phyloP scores from a whole-genome alignment of 1,140 invertebrate species.

The Sinella curviseta region DNA sequence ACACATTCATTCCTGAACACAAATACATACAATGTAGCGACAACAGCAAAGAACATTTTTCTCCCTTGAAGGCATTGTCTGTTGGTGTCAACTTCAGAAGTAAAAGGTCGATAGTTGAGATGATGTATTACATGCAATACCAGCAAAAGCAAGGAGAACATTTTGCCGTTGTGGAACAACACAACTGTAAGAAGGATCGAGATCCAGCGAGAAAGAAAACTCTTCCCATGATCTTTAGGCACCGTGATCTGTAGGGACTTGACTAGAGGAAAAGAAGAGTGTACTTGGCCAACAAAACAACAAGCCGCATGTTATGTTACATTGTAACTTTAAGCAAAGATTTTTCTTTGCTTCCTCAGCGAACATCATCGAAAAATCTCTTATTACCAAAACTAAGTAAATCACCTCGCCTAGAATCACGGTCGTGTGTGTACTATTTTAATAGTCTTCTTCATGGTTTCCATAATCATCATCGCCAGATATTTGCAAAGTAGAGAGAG shows the following conservation, averaged over 20 bases:
- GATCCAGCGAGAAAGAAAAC: background rate
- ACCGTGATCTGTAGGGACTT: background rate
- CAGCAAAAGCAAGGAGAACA: background rate
- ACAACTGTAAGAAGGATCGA: background rate
- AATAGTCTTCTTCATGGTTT: background rate
- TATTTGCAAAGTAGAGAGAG: too few species aligned
- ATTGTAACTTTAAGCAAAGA: too few species aligned
- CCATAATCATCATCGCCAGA: background rate
- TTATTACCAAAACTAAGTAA: too few species aligned
- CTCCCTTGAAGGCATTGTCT: constrained; percentile 12
- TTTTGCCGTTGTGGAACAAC: background rate
- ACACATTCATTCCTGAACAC: too few species aligned
- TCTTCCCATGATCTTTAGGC: background rate
- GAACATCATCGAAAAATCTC: too few species aligned
- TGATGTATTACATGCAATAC: background rate
- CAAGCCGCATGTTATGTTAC: too few species aligned
- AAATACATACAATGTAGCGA: too few species aligned
- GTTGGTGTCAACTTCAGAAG: constrained; percentile 16
- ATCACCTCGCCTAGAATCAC: too few species aligned
- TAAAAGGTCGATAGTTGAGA: constrained; percentile 18
- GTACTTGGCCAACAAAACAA: background rate
- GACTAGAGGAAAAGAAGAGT: background rate
- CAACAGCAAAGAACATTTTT: constrained; percentile 2
- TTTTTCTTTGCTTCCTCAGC: too few species aligned
- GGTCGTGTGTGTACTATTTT: too few species aligned